Percentiles rank a stretch among this genome's conserved stretches.
Conservation (phyloP, 92 coral and sea anemone genomes). For the Porites divaricata region DNA sequence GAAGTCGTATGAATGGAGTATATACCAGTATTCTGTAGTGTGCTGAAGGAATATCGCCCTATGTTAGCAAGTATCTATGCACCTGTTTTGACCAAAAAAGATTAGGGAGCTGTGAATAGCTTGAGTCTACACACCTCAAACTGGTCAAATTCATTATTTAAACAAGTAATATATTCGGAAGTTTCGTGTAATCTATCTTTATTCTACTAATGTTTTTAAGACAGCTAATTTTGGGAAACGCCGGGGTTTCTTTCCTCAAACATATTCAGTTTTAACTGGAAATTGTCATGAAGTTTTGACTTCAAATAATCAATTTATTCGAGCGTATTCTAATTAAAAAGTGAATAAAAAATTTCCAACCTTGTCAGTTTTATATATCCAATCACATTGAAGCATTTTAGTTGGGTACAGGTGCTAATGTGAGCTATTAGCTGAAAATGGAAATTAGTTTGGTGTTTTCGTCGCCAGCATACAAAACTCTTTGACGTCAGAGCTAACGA, state of each 20-base stretch:
- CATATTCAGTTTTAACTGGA: not conserved
- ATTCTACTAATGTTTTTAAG: not conserved
- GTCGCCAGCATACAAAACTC: slow-evolving; percentile 36
- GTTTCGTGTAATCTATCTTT: not conserved
- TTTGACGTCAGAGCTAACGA: slow-evolving; percentile 59
- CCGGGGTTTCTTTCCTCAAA: not conserved
- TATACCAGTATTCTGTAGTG: too few relatives aligned
- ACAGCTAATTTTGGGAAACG: not conserved
- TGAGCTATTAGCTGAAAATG: slow-evolving; percentile 26
- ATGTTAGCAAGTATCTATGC: too few relatives aligned
- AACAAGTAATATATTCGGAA: not conserved
- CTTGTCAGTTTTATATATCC: not conserved
- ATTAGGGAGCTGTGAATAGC: not conserved
- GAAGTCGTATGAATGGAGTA: too few relatives aligned
- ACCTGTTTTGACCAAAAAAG: too few relatives aligned
- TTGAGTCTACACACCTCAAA: slow-evolving; percentile 9
- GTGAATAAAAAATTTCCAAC: not conserved
- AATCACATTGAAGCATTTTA: slow-evolving; percentile 14
- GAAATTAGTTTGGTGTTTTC: slow-evolving; percentile 37
- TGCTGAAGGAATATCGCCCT: too few relatives aligned
- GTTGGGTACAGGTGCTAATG: slow-evolving; percentile 20
- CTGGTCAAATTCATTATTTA: not conserved
- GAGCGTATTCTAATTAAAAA: slow-evolving; percentile 1
- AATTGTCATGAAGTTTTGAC: not conserved
- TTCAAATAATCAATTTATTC: not conserved